A percentile compares a stretch with the other conserved stretches of the same genome.
These are phyloP conservation scores for Nycticorax nycticorax DNA, from an alignment of 2,113 vertebrate genomes.

Conservation along the genomic window DNA sequence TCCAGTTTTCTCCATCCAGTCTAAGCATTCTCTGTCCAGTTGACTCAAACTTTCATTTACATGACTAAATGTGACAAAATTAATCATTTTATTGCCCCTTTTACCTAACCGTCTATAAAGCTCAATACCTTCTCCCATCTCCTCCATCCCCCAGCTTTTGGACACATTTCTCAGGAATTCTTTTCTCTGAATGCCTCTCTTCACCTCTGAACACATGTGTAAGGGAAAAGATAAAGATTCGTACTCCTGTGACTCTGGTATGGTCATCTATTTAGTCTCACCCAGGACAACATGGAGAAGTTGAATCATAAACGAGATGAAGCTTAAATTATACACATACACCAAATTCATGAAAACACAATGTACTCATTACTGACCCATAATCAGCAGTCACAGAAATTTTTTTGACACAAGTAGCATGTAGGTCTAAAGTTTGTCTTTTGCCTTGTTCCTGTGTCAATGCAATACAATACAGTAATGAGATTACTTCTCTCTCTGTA, in stretches of 20 bases:
- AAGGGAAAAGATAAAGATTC: neutral
- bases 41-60: neutral
- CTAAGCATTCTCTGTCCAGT: neutral
- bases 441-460: neutral
- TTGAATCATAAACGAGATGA: neutral
- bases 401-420: neutral
- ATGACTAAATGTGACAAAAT: neutral
- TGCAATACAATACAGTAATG: neutral
- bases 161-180: neutral
- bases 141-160: neutral
- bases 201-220: neutral
- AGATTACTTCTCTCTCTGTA: neutral
- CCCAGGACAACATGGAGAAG: neutral
- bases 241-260: fast-evolving
- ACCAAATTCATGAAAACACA: neutral
- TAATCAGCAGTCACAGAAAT: neutral
- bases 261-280: neutral
- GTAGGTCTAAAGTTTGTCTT: neutral
- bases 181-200: neutral
- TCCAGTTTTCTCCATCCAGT: neutral
- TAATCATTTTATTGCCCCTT: neutral
- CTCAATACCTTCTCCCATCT: neutral
- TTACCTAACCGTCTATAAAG: neutral
- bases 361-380: neutral
- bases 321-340: neutral